Percentiles rank a stretch among this genome's conserved stretches.
These are phyloP conservation scores for Epinephelus coioides DNA, from an alignment of 2,797 vertebrate species.

Conservation along the genomic window DNA sequence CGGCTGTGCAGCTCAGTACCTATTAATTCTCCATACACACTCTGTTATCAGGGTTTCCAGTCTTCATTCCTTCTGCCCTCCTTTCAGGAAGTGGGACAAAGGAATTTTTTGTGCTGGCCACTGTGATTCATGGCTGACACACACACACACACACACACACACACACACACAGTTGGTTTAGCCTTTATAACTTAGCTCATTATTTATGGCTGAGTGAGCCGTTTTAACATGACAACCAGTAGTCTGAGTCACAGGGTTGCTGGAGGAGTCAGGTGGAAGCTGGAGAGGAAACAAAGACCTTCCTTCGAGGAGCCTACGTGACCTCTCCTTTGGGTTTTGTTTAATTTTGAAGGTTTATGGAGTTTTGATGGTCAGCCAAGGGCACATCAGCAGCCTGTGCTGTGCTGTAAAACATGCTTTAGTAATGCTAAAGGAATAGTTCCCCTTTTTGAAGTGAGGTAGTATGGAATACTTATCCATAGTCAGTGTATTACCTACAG, in stretches of 20 bases:
- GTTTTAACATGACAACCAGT: slow-evolving; percentile 61
- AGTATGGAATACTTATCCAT: no score
- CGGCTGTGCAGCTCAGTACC: slow-evolving; percentile 1
- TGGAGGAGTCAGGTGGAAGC: slow-evolving; percentile 66
- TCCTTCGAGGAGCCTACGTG: not conserved
- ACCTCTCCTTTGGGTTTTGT: not conserved
- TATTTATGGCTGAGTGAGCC: slow-evolving; percentile 70
- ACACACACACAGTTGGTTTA: slow-evolving; percentile 55
- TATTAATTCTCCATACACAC: slow-evolving; percentile 31
- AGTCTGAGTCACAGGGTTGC: slow-evolving; percentile 61
- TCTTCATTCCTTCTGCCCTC: slow-evolving; percentile 53
- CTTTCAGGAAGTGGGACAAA: slow-evolving; percentile 80
- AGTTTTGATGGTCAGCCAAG: not conserved
- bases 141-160: slow-evolving; percentile 31
- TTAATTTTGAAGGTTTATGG: not conserved
- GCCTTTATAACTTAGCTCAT: slow-evolving; percentile 62
- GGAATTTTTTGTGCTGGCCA: slow-evolving; percentile 64
- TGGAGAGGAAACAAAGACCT: slow-evolving; percentile 6
- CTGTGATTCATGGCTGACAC: slow-evolving; percentile 77
- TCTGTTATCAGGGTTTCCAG: slow-evolving; percentile 65
- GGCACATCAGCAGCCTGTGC: not conserved
- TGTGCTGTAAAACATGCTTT: not conserved
- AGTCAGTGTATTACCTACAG: no score
- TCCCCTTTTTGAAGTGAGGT: no score
- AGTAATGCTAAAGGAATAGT: not conserved